Evolutionary conservation across 2,888 invertebrate species (phyloP).

Genomic region (Microctonus hyperodae): DNA sequence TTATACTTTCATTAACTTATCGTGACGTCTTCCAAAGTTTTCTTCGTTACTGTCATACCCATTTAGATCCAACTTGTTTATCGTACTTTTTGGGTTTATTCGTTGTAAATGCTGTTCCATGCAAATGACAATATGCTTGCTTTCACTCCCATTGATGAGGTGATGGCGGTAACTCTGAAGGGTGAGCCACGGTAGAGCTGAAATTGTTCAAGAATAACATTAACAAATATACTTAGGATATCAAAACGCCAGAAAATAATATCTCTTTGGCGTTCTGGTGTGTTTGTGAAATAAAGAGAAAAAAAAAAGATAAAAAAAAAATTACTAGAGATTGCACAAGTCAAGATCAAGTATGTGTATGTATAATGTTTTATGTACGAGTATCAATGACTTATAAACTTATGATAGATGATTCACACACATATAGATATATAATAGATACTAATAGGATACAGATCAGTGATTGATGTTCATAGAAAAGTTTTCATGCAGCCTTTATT

Average conservation of each 20-base stretch:
- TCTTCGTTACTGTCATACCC: neutral
- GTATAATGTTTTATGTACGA: neutral
- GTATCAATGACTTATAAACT: neutral
- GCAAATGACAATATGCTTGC: slow-evolving; percentile 38
- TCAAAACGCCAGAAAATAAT: neutral
- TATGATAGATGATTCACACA: neutral
- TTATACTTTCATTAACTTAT: slow-evolving; percentile 23
- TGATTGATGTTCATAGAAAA: neutral
- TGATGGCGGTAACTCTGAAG: slow-evolving; percentile 96
- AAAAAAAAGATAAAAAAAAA: neutral
- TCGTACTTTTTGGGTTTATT: neutral
- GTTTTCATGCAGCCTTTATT: slow-evolving; percentile 8
- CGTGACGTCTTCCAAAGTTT: slow-evolving; percentile 16
- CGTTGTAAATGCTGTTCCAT: slow-evolving; percentile 24
- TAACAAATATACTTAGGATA: neutral
- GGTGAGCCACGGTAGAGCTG: slow-evolving; percentile 97
- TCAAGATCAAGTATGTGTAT: neutral
- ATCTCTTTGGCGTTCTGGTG: neutral
- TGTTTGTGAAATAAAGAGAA: neutral
- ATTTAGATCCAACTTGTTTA: neutral
- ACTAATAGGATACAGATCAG: neutral
- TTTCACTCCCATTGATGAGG: slow-evolving; percentile 97
- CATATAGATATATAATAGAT: slow-evolving; percentile 1
- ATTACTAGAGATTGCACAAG: neutral
- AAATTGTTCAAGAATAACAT: slow-evolving; percentile 56